These are phyloP conservation scores for Peromyscus leucopus DNA, from an alignment of 2,113 vertebrate genomes.

Conservation along the genomic window DNA sequence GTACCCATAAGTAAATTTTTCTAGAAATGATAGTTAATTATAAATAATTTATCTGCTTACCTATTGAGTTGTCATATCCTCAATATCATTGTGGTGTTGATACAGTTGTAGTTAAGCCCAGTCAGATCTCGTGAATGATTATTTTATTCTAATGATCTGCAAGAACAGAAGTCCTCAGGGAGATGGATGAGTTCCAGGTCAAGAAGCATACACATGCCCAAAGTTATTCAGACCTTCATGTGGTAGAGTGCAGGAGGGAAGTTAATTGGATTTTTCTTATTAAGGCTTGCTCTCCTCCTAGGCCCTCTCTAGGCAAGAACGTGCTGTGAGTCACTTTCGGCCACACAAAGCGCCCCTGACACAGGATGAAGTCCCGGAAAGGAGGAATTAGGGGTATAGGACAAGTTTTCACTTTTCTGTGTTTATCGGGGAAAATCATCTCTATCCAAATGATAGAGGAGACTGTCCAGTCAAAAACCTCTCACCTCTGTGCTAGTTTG, in stretches of 20 bases:
- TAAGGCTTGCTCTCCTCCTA: slow-evolving; percentile 10
- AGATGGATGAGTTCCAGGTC: slow-evolving; percentile 11
- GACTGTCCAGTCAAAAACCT: background rate
- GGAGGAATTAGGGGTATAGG: background rate
- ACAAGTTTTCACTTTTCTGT: slow-evolving; percentile 25
- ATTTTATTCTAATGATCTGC: slow-evolving; percentile 52
- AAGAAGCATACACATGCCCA: slow-evolving; percentile 31
- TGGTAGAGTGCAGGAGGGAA: background rate
- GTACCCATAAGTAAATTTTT: slow-evolving; percentile 33
- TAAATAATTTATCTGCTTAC: background rate
- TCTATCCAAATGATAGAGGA: background rate
- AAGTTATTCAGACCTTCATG: slow-evolving; percentile 2
- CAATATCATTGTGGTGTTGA: background rate
- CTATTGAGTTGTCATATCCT: background rate
- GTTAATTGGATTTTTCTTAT: slow-evolving; percentile 28
- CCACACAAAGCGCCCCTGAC: background rate
- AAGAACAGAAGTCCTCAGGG: slow-evolving; percentile 45
- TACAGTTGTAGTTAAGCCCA: slow-evolving; percentile 4
- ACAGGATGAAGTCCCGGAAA: background rate
- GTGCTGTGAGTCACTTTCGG: background rate
- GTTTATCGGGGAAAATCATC: background rate
- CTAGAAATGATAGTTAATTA: slow-evolving; percentile 7
- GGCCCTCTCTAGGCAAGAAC: background rate
- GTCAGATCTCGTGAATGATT: background rate
- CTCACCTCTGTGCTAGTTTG: background rate